Conservation (phyloP, 2,888 invertebrate genomes). For the Melipona beecheii region DNA sequence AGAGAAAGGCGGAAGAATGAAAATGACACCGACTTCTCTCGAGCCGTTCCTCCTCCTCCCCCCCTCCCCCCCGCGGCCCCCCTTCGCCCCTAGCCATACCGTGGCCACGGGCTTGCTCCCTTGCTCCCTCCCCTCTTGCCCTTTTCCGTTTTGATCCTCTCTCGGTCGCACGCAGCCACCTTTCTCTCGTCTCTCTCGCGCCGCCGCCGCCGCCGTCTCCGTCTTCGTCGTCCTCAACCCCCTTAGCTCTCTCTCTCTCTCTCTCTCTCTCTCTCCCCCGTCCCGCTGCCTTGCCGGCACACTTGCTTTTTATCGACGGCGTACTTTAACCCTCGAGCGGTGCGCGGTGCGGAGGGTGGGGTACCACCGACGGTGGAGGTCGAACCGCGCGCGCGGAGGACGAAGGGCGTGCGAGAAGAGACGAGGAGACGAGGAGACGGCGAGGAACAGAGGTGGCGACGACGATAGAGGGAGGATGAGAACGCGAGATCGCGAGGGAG, state of each 20-base stretch:
- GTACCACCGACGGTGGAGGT: conserved; percentile 15
- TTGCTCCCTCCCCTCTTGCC: conserved; percentile 11
- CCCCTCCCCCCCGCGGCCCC: not conserved
- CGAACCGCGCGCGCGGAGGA: conserved; percentile 5
- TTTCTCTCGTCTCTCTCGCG: conserved; percentile 14
- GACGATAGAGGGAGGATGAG: conserved; percentile 31
- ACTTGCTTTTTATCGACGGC: conserved; percentile 74
- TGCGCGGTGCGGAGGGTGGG: not conserved
- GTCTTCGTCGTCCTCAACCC: conserved; percentile 34
- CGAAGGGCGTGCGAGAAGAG: not conserved
- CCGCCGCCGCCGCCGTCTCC: not conserved
- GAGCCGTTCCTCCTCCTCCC: conserved; percentile 49
- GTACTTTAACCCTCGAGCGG: conserved; percentile 68
- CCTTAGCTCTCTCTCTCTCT: too few relatives aligned
- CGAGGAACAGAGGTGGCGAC: conserved; percentile 29
- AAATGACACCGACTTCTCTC: conserved; percentile 73
- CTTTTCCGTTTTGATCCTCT: conserved; percentile 34
- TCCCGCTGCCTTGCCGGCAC: conserved; percentile 47
- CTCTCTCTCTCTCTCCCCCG: not conserved
- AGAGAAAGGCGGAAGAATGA: conserved; percentile 66
- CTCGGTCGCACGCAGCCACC: conserved; percentile 19
- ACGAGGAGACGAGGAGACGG: conserved; percentile 9
- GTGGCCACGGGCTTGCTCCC: conserved; percentile 12
- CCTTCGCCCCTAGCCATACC: not conserved
- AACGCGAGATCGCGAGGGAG: conserved; percentile 30